A percentile compares a stretch with the other conserved stretches of the same genome.
These are phyloP conservation scores for Sinohyriopsis cumingii DNA, from an alignment of 2,888 invertebrate species.

Conservation along the genomic window DNA sequence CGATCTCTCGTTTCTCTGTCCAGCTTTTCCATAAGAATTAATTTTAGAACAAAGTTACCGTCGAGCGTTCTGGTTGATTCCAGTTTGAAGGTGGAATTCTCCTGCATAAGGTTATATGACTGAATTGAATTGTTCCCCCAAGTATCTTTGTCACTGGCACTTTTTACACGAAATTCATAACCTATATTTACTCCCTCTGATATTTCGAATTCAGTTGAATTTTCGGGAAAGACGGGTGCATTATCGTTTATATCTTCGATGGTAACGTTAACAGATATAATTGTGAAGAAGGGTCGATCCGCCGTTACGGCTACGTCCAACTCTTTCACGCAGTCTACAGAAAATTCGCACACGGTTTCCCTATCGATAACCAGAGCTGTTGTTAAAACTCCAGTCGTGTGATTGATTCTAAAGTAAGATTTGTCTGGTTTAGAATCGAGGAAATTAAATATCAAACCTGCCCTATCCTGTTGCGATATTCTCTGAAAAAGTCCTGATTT, in stretches of 20 bases:
- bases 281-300: conserved; percentile 21
- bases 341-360: conserved; percentile 25
- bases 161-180: conserved; percentile 12
- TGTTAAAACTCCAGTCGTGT: conserved; percentile 20
- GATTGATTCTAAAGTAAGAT: conserved; percentile 25
- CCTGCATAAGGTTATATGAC: conserved; percentile 25
- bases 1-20: conserved; percentile 34
- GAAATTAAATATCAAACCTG: conserved; percentile 8
- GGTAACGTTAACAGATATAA: conserved; percentile 40
- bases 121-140: conserved; percentile 29
- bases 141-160: conserved; percentile 31
- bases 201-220: conserved; percentile 14
- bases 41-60: conserved; percentile 26
- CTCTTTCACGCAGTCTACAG: conserved; percentile 20
- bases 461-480: too few relatives aligned
- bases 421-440: conserved; percentile 7
- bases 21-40: conserved; percentile 27
- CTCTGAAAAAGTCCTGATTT: conserved; percentile 4
- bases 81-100: conserved; percentile 25
- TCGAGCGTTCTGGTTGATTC: conserved; percentile 8
- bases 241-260: conserved; percentile 53
- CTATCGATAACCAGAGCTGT: conserved; percentile 34
- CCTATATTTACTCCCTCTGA: conserved; percentile 26
- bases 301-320: conserved; percentile 19
- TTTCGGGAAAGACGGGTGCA: conserved; percentile 39